Percentiles rank a stretch among this genome's conserved stretches.
phyloP scores from a whole-genome alignment of 2,113 vertebrate species.

The Vimba vimba region DNA sequence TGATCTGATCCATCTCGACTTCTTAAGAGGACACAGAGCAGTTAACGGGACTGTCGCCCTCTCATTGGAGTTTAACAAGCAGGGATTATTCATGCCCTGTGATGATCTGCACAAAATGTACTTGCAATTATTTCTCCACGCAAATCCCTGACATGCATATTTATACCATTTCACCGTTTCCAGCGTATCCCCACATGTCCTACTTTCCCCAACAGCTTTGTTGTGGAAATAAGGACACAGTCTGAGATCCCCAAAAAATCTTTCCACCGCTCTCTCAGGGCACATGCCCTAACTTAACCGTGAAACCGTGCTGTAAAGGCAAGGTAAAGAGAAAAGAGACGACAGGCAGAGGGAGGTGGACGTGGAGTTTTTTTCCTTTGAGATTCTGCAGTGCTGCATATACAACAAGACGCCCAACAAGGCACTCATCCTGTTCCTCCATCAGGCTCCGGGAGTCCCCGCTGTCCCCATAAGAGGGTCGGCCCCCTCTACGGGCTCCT shows the following conservation, averaged over 20 bases:
- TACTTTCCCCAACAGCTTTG: conserved; percentile 8
- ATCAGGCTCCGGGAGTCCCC: conserved; percentile 93
- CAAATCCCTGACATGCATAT: conserved; percentile 53
- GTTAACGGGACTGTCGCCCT: not conserved
- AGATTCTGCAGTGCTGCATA: conserved; percentile 15
- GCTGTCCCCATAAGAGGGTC: conserved; percentile 85
- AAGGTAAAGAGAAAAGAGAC: conserved; percentile 29
- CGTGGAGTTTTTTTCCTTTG: conserved; percentile 54
- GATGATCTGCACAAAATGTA: conserved; percentile 34
- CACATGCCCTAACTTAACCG: not conserved
- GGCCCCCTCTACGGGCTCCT: conserved; percentile 73
- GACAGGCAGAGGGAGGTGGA: conserved; percentile 19
- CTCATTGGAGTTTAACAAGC: not conserved
- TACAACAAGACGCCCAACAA: not conserved
- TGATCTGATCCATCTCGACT: not conserved
- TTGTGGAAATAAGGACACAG: conserved; percentile 11
- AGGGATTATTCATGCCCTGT: conserved; percentile 14
- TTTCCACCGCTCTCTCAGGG: conserved; percentile 33
- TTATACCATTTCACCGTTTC: conserved; percentile 42
- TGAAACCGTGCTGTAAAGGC: conserved; percentile 22
- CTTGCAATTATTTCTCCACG: conserved; percentile 42
- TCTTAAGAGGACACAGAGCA: not conserved
- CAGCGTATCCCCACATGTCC: conserved; percentile 42
- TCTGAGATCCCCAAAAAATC: not conserved
- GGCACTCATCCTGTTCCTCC: not conserved